phyloP scores from a whole-genome alignment of 1,140 invertebrate species.

The Euwallacea fornicatus region DNA sequence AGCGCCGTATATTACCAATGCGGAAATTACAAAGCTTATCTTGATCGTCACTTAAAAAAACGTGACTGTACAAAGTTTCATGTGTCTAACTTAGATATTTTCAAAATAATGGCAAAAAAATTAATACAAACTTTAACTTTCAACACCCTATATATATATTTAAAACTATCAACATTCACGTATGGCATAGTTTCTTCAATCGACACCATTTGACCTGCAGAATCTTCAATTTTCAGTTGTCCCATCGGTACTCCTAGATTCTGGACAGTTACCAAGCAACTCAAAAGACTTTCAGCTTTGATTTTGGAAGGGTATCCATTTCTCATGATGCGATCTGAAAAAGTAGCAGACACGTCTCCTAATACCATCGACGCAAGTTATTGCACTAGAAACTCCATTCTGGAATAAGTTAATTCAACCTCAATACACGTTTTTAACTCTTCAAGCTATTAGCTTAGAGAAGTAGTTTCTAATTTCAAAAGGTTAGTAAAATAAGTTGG shows the following conservation, averaged over 20 bases:
- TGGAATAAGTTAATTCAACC: constrained; percentile 44
- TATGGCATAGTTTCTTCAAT: background rate
- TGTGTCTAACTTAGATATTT: background rate
- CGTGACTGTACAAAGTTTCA: too few species aligned
- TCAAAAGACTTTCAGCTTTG: constrained; percentile 65
- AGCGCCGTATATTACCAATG: too few species aligned
- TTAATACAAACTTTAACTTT: background rate
- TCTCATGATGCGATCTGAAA: constrained; percentile 27
- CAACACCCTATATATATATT: background rate
- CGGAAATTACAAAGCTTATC: too few species aligned
- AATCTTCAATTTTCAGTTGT: background rate
- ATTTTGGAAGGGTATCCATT: constrained; percentile 63
- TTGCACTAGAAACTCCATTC: constrained; percentile 52
- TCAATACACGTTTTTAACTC: background rate
- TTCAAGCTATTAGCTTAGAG: too few species aligned
- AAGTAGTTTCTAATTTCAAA: too few species aligned
- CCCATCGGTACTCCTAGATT: background rate
- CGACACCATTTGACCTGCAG: background rate
- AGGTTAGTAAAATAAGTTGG: too few species aligned
- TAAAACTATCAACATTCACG: background rate
- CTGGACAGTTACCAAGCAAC: constrained; percentile 57
- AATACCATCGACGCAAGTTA: constrained; percentile 41
- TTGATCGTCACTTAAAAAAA: too few species aligned
- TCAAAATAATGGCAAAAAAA: background rate
- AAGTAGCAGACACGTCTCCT: constrained; percentile 35